Evolutionary conservation across 2,888 invertebrate genomes (phyloP), one percentile per base, ranked within the genome.

Genomic region (Drosophila mimetica): DNA sequence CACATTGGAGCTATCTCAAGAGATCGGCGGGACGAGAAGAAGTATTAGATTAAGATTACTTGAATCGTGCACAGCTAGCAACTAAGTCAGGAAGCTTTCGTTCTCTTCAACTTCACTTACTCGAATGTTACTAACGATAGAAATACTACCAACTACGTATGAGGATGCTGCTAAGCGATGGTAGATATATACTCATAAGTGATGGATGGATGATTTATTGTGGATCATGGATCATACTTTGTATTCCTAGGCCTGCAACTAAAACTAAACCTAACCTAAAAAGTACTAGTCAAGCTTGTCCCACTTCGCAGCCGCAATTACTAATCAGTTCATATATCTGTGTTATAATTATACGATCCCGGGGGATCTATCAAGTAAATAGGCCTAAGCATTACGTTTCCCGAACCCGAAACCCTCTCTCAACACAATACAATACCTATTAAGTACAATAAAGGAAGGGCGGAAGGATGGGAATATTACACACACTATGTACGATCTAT

Each of bases 251-350:
- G 85, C 76, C 79, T 77, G 65, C 53, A 76, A 76, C 78, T 54
- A 46, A 72, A 54, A 66, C 57, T 61, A 71, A 60, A 65, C 65
- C 58, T 46, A 63, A 47, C 53, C 39, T n/a, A n/a, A n/a, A n/a
- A 60, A 60, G 30, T 58, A 59, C 72, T 48, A 65, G 25, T 44
- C 32, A 65, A 64, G 77, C 66, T 73, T 66, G 41, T 41, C 39
- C 51, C 55, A 57, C 50, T 61, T 58, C 25, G 58, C 48, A 53
- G 14, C 36, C 37, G 60, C 46, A 54, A 59, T 79, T 77, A 81
- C 77, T 81, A 86, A 53, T 83, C 67, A 75, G 75, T 86, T 81
- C 61, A 64, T 86, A 64, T 86, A 83, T 83, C 80, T 81, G 86
- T 81, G 80, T 80, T 81, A 81, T 86, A 79, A 73, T 79, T 85